These are phyloP conservation scores for Erpornis zantholeuca DNA, from an alignment of 2,113 vertebrate species.

Conservation along the genomic window DNA sequence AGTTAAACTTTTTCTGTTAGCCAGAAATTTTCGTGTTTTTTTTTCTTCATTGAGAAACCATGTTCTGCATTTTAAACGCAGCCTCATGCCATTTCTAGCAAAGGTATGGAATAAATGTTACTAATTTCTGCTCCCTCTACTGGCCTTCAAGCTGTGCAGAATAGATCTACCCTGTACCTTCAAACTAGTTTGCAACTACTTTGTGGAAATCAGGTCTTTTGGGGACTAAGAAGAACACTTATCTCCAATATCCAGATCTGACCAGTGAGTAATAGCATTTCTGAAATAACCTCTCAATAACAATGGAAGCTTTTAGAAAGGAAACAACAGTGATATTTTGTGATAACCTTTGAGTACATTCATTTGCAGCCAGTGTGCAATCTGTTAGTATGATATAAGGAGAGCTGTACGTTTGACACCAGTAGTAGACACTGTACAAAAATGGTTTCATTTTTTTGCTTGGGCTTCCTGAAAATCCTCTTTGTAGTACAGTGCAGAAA, in stretches of 20 bases:
- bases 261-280: not conserved
- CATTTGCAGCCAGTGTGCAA: not conserved
- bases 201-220: not conserved
- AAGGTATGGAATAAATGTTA: not conserved
- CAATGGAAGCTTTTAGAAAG: not conserved
- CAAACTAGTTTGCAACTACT: not conserved
- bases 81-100: not conserved
- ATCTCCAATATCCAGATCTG: not conserved
- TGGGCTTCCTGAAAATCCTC: not conserved
- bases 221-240: not conserved
- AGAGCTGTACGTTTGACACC: not conserved
- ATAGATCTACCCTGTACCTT: not conserved
- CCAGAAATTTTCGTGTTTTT: not conserved
- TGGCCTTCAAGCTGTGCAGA: not conserved
- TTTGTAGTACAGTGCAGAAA: not conserved
- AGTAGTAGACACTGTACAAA: not conserved
- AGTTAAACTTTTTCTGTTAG: not conserved
- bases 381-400: not conserved
- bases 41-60: not conserved
- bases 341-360: not conserved
- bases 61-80: not conserved
- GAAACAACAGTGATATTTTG: not conserved
- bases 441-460: not conserved
- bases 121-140: not conserved
- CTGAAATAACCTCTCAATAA: not conserved